These are phyloP conservation scores for Bubo scandiacus DNA, from an alignment of 2,113 vertebrate species.

Conservation along the genomic window DNA sequence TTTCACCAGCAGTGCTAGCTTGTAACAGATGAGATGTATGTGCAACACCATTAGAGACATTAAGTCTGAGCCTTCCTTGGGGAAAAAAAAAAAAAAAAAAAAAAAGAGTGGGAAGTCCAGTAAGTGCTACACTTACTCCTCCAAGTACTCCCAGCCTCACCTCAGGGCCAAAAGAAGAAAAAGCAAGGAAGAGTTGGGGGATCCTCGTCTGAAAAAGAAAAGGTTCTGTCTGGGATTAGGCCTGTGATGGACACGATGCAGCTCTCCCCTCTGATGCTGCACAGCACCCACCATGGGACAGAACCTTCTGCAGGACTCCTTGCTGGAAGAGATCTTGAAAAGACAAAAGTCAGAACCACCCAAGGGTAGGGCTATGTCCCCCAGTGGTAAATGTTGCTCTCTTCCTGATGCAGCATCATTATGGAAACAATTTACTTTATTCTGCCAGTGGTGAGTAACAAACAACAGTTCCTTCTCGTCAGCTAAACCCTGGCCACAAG, in stretches of 20 bases:
- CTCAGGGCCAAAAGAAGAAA: neutral
- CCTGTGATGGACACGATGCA: neutral
- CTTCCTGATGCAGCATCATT: neutral
- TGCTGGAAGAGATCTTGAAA: neutral
- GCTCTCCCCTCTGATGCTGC: neutral
- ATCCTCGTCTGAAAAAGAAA: neutral
- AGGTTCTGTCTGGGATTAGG: neutral
- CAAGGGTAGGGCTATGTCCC: accelerated
- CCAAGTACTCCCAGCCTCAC: neutral
- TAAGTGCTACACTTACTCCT: neutral
- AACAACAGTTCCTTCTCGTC: neutral
- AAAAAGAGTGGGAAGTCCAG: accelerated
- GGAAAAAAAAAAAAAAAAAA: neutral
- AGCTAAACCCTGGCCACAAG: neutral
- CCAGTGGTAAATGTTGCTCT: neutral
- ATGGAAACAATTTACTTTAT: neutral
- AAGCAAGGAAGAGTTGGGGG: neutral
- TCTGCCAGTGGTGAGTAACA: neutral
- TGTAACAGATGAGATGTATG: neutral
- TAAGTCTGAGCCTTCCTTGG: neutral
- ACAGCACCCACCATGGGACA: accelerated
- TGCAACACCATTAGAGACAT: neutral
- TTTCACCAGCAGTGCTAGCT: neutral
- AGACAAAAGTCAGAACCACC: neutral
- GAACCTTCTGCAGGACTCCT: neutral